Base-by-base conservation (phyloP, 2,113 vertebrate species). In the Ivindomyrus marchei region DNA sequence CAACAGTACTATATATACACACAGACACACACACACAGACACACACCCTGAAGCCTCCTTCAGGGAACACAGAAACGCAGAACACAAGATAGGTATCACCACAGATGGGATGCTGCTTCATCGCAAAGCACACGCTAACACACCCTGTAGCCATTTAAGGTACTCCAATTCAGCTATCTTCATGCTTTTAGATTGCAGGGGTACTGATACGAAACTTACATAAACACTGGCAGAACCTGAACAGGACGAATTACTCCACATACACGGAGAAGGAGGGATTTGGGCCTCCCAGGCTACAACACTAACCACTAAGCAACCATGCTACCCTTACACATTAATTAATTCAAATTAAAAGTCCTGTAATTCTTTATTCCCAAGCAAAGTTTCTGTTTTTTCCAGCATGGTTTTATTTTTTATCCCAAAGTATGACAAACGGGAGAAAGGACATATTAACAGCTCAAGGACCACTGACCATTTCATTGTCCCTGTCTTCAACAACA, bases 401-500 rank as follows among this genome's bases (percentile, higher is more conserved):
- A 24, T 77, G 70, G 36, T 77, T 39, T 77, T 77, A 17, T 13
- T 19, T 19, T 77, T 80, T 42, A 42, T 80, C 74, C 74, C 31
- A 80, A 77, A 80, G 31, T 80, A 80, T 80, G 31, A 42, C 74
- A 19, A 42, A 42, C 15, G 0, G 13, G 17, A 80, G 36, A 39
- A 36, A 80, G 74, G 17, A 80, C 74, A 42, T 80, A 42, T 80
- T 39, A 19, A 80, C 31, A 80, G 36, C 11, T 13, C 4, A 19
- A 80, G 15, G 49, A 31, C 56, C 10, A 4, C 87, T 92, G 91
- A 92, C 90, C 88, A 89, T 88, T 93, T 90, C 88, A 93, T 93
- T 92, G 92, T 88, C 58, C 88, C 89, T 91, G 91, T 92, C 90
- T 92, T 88, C 27, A 36, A 62, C 36, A 90, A 90, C 85, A 89